Base-by-base conservation (phyloP, 2,113 vertebrate species). In the Sebastes schlegelii region DNA sequence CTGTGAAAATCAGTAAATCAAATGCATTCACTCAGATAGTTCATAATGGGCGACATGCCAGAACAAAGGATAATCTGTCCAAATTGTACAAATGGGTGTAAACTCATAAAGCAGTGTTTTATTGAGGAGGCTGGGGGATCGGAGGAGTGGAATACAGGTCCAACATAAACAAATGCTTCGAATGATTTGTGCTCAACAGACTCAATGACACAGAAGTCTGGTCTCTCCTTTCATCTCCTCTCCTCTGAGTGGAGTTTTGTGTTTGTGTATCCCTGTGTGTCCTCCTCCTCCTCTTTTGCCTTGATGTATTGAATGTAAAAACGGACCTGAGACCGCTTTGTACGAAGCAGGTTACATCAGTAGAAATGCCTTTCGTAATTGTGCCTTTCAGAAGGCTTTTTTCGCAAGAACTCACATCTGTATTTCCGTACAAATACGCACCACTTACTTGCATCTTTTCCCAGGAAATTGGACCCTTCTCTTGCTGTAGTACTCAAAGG, bases 111-210 rank as follows among this genome's bases (percentile, higher is more conserved):
- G 81, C 78, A 17, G 78, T 91, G 86, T 91, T 93, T 88, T 92
- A 92, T 90, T 70, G 80, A 84, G 69, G 51, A 69, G 72, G 54
- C 48, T 54, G 9, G 17, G 75, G 78, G 80, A 72, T 73, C 65
- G 86, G 88, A 84, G 88, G 74, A 87, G 72, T 67, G 46, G 77
- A 87, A 72, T 57, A 77, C 73, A 84, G 54, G 69, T 92, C 92
- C 94, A 94, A 89, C 82, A 82, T 91, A 94, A 93, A 93, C 92
- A 94, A 86, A 90, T 79, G 65, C 69, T 89, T 68, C 57, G 80
- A 68, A 74, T 91, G 86, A 90, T 92, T 91, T 93, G 84, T 86
- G 82, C 76, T 87, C 60, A 83, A 64, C 80, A 82, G 88, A 90
- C 84, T 90, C 77, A 17, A 42, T 89, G 89, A 91, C 86, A 84